Base-by-base conservation (phyloP, 2,888 invertebrate species). In the Drosophila prostipennis region DNA sequence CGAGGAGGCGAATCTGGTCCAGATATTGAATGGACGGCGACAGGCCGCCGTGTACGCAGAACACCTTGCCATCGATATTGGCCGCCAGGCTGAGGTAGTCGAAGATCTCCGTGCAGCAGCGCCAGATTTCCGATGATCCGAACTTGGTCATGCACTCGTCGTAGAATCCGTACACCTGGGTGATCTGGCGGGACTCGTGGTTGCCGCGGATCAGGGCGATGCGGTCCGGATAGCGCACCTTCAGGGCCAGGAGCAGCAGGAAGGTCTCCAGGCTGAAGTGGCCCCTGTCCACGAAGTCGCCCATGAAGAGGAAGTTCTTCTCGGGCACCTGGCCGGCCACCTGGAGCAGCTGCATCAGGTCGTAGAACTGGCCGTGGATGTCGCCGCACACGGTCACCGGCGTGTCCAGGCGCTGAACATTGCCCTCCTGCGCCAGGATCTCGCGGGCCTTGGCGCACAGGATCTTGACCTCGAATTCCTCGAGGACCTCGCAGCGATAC, bases 261-360 rank as follows among this genome's bases (percentile, higher is more conserved):
- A 99, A 99, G 69, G 99, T 99, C 93, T 99, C 99, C 13, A 99
- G 99, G 89, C 98, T 98, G 93, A 98, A 99, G 93, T 99, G 99
- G 42, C 99, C 99, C 93, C 99, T 94, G 92, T 99, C 99, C 10
- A 99, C 99, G 93, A 99, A 99, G 92, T 99, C 99, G 19, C 99
- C 99, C 97, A 99, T 98, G 91, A 99, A 99, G 74, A 99, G 93
- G 92, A 99, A 99, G 93, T 99, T 99, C 76, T 99, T 99, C 92
- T 99, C 98, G 11, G 99, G 99, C 57, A 99, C 98, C 94, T 99
- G 98, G 23, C 99, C 99, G 43, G 99, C 99, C 29, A 99, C 99
- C 95, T 98, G 98, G 90, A 98, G 98, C 46, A 98, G 93, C 92
- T 98, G 98, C 92, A 98, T 99, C 49, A 99, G 93, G 93, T 99